Evolutionary conservation across 1,140 invertebrate species (phyloP), one percentile per base, ranked within the genome.

Genomic region (Neotoxoptera formosana): DNA sequence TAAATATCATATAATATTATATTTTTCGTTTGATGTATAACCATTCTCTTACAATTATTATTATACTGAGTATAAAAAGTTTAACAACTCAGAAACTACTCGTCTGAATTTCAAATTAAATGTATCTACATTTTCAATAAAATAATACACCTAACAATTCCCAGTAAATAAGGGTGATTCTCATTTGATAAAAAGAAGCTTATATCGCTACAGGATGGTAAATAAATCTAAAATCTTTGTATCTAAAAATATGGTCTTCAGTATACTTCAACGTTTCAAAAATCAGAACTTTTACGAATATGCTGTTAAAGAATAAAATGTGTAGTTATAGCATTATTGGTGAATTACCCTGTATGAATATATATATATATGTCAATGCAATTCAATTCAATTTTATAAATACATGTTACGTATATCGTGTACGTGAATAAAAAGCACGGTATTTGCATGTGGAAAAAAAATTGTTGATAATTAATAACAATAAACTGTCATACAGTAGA

Each of bases 381-480:
- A 45, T 41, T 84, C 21, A 84, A 88, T 34, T 34, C 30, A 48
- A 14, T 88, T 30, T 25, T 84, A 51, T 51, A 47, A 21, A 53
- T 45, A 88, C 30, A n/a, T 48, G 17, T 47, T n/a, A 87, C 30
- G 86, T 87, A 87, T n/a, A 51, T 34, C 51, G 51, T 23, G 86
- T 87, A 87, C 25, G 45, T 87, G 30, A 53, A 53, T 90, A 30
- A 41, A 36, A 7, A 53, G 34, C 21, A 60, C 51, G n/a, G 88
- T 60, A 90, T 60, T 90, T 90, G 89, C 89, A 90, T 90, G 89
- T 67, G 23, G 30, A 90, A 53, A 87, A 87, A 88, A 89, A 56
- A 53, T 89, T 56, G 88, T 41, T 89, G 23, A 47, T 25, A 41
- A 53, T 89, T 81, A 21, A 8, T 83, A 36, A 36, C 0, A 87